A percentile compares a stretch with the other conserved stretches of the same genome.
These are phyloP conservation scores for Phymanthus crucifer DNA, from an alignment of 92 coral and sea anemone genomes.

Conservation along the genomic window DNA sequence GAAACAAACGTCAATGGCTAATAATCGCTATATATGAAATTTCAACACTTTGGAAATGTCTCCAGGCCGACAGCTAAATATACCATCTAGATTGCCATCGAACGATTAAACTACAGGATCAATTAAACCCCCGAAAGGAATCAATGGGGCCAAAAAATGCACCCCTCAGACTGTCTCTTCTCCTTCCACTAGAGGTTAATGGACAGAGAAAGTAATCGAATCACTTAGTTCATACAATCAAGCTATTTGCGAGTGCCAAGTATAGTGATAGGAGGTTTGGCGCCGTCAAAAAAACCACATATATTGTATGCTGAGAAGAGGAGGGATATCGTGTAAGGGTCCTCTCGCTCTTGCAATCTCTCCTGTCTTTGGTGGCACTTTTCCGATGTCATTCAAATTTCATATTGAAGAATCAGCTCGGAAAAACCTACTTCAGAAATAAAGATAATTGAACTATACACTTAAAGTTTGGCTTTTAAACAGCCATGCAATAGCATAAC, in stretches of 20 bases:
- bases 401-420: neutral
- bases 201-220: neutral
- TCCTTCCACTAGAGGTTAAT: neutral
- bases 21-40: neutral
- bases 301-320: neutral
- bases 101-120: no score
- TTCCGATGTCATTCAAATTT: neutral
- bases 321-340: neutral
- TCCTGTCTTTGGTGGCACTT: neutral
- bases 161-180: neutral
- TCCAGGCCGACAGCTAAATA: neutral
- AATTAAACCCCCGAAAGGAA: no score
- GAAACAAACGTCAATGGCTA: neutral
- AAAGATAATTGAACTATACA: neutral
- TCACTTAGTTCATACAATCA: slow-evolving; percentile 5
- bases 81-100: neutral
- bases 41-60: neutral
- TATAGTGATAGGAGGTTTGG: neutral
- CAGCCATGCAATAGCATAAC: neutral
- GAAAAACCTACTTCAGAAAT: neutral
- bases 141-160: neutral
- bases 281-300: neutral
- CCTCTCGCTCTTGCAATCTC: neutral
- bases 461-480: neutral
- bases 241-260: neutral